Conservation (phyloP, 2,797 vertebrate genomes). For the Somateria mollissima region DNA sequence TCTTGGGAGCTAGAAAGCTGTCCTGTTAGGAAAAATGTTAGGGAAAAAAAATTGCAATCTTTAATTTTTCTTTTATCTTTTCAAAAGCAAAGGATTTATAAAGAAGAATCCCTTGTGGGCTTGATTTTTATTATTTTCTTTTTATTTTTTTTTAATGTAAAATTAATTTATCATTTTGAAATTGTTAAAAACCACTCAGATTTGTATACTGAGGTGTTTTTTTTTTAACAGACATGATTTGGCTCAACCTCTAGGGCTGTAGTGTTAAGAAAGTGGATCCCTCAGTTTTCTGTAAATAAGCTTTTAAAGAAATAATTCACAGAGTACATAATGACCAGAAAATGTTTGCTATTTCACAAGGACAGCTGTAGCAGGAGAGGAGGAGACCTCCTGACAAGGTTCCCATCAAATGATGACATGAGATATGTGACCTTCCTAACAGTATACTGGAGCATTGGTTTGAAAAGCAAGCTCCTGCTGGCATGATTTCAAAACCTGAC, state of each 20-base stretch:
- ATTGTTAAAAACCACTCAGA: not conserved
- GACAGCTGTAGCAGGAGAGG: not conserved
- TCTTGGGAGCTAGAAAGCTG: not conserved
- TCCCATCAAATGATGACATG: not conserved
- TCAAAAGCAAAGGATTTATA: not conserved
- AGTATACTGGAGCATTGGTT: not conserved
- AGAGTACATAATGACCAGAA: not conserved
- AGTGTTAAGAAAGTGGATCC: not conserved
- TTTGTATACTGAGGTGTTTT: not conserved
- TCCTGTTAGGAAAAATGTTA: not conserved
- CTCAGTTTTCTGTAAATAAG: not conserved
- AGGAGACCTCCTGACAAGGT: not conserved
- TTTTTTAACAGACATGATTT: not conserved
- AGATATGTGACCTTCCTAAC: not conserved
- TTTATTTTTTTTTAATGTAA: not conserved
- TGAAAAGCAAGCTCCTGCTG: not conserved
- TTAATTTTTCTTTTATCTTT: not conserved
- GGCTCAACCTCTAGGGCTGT: not conserved
- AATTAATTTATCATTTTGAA: not conserved
- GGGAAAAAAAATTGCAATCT: not conserved
- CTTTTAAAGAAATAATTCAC: not conserved
- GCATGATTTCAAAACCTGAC: constrained; percentile 10
- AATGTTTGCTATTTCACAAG: not conserved
- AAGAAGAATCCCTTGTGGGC: not conserved
- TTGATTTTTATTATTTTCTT: not conserved